Conservation (phyloP, 2,797 vertebrate genomes). For the Thaleichthys pacificus region DNA sequence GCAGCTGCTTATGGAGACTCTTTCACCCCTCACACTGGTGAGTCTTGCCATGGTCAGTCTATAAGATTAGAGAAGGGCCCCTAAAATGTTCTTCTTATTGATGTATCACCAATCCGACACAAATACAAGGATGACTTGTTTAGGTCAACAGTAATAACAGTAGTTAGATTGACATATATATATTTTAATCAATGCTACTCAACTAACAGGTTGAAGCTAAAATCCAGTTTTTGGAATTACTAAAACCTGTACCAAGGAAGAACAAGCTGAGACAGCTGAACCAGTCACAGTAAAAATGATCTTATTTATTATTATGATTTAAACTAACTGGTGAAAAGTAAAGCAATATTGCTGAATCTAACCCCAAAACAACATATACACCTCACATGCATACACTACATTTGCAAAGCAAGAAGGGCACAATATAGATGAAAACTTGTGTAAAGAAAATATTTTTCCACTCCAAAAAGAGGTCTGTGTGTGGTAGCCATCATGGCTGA, state of each 20-base stretch:
- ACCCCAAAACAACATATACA: conserved; percentile 1
- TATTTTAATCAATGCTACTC: conserved; percentile 2
- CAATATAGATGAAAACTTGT: background rate
- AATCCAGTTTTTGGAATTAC: conserved; percentile 17
- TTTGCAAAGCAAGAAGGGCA: background rate
- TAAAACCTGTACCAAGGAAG: background rate
- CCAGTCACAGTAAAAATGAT: background rate
- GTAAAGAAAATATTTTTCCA: conserved; percentile 25
- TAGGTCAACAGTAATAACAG: no score
- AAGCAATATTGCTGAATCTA: background rate
- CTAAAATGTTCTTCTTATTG: no score
- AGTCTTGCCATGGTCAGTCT: background rate
- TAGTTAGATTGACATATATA: no score
- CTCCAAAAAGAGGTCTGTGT: conserved; percentile 55
- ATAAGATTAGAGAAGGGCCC: background rate
- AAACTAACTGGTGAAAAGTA: background rate
- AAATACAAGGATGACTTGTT: no score
- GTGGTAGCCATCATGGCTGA: conserved; percentile 58
- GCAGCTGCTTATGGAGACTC: conserved; percentile 59
- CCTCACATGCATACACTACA: background rate
- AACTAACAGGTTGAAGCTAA: conserved; percentile 2
- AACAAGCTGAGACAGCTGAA: background rate
- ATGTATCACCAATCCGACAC: no score
- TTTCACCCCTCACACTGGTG: conserved; percentile 44
- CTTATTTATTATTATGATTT: conserved; percentile 6